A percentile compares a stretch with the other conserved stretches of the same genome.
Conservation (phyloP, 1,140 invertebrate genomes). For the Vanessa tameamea region DNA sequence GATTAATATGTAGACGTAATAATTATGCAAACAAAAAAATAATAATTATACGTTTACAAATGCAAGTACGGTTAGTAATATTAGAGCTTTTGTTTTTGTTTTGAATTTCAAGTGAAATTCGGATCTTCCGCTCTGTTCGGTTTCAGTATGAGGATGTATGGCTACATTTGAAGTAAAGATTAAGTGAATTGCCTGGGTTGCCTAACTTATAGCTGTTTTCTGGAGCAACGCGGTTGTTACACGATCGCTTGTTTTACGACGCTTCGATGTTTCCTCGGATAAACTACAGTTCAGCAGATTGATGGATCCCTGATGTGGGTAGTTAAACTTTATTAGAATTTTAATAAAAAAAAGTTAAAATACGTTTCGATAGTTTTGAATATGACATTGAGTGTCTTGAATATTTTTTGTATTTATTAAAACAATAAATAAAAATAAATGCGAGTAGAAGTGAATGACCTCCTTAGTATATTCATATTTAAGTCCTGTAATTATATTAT, state of each 20-base stretch:
- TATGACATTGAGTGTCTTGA: background rate
- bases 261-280: slow-evolving; percentile 19
- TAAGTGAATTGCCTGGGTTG: slow-evolving; percentile 36
- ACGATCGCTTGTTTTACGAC: slow-evolving; percentile 34
- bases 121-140: slow-evolving; percentile 25
- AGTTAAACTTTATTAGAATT: background rate
- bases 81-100: background rate
- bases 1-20: no score
- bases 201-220: slow-evolving; percentile 39
- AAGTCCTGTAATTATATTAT: no score
- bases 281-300: slow-evolving; percentile 31
- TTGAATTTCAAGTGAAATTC: slow-evolving; percentile 22
- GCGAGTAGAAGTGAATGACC: no score
- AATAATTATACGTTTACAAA: no score
- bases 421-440: no score
- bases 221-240: slow-evolving; percentile 34
- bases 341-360: background rate
- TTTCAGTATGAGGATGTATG: slow-evolving; percentile 31
- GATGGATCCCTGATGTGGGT: slow-evolving; percentile 10
- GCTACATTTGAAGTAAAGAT: slow-evolving; percentile 32
- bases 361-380: background rate
- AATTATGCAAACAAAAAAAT: no score
- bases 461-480: no score
- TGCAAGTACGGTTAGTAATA: background rate
- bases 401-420: no score